A percentile compares a stretch with the other conserved stretches of the same genome.
Evolutionary conservation across 2,797 vertebrate species (phyloP).

Genomic region (Otolemur crassicaudatus): DNA sequence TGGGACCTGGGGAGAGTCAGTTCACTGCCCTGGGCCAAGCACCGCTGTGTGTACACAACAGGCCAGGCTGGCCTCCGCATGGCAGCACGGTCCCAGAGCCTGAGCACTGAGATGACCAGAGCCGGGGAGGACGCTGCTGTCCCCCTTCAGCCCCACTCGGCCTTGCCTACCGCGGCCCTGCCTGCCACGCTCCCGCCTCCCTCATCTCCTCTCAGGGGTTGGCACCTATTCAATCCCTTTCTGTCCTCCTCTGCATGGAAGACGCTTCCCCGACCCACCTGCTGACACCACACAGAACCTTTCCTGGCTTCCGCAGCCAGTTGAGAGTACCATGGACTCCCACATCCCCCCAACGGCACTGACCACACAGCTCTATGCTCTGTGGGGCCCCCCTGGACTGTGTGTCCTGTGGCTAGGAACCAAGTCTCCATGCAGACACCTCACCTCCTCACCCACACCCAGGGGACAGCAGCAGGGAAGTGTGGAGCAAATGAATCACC

Average conservation of each 20-base stretch:
- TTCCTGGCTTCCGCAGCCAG: not conserved
- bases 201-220: not conserved
- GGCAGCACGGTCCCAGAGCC: too few relatives aligned
- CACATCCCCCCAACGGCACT: not conserved
- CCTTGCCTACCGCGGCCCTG: too few relatives aligned
- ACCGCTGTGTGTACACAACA: not conserved
- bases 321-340: not conserved
- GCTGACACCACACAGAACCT: not conserved
- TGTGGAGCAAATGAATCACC: not conserved
- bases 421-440: not conserved
- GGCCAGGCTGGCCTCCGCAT: not conserved
- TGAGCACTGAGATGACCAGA: not conserved
- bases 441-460: not conserved
- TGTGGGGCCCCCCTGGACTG: not conserved
- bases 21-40: not conserved
- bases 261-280: rapidly evolving
- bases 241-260: not conserved
- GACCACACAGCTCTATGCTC: not conserved
- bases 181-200: too few relatives aligned
- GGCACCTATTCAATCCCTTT: not conserved
- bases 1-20: not conserved
- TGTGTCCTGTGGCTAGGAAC: not conserved
- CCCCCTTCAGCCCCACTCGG: too few relatives aligned
- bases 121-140: too few relatives aligned
- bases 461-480: not conserved